Percentiles rank a stretch among this genome's conserved stretches.
phyloP scores from a whole-genome alignment of 2,797 vertebrate species.

The Myotis findleyi region DNA sequence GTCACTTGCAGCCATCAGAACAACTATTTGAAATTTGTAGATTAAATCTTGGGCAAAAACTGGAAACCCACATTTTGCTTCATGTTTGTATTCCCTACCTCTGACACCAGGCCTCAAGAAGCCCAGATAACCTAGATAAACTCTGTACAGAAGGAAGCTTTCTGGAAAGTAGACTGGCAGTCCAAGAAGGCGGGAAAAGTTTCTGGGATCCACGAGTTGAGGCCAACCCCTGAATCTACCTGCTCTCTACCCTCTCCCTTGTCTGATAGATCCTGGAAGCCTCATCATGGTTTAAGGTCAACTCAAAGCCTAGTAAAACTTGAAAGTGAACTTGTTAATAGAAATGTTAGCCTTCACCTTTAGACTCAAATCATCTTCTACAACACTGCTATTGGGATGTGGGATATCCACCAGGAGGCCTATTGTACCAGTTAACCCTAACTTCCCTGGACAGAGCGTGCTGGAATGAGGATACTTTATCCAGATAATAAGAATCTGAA shows the following conservation, averaged over 20 bases:
- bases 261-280: background rate
- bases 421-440: background rate
- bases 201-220: background rate
- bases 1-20: background rate
- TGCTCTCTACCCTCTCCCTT: background rate
- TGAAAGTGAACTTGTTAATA: background rate
- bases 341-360: background rate
- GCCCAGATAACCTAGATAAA: background rate
- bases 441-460: background rate
- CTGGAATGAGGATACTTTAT: background rate
- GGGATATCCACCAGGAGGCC: rapidly evolving
- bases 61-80: background rate
- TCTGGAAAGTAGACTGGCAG: background rate
- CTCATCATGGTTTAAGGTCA: background rate
- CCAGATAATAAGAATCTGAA: background rate
- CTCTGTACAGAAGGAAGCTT: background rate
- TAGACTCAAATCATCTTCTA: background rate
- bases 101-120: background rate
- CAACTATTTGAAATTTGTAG: background rate
- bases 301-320: background rate
- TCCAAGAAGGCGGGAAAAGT: background rate
- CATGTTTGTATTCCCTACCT: background rate
- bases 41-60: background rate
- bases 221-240: background rate
- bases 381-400: background rate